Evolutionary conservation across 2,797 vertebrate species (phyloP), one percentile per base, ranked within the genome.

Genomic region (Rhodeus uyekii): DNA sequence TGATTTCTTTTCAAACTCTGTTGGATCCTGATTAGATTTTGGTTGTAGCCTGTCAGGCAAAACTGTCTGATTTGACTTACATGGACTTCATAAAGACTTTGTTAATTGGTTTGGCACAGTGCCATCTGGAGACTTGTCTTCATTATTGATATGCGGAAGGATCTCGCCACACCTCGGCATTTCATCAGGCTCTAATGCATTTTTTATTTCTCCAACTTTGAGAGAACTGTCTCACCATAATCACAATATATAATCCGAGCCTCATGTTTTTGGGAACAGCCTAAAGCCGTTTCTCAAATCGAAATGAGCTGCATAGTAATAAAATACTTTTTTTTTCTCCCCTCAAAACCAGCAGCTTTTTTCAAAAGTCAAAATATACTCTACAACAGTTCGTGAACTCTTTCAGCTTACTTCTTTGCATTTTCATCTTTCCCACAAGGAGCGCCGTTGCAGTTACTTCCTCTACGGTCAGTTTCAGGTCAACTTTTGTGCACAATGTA

Each of bases 11-110:
- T 18, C 5, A n/a, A 39, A 14, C 32, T 29, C 79, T 53, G 69
- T 29, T 81, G 79, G 69, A 63, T 64, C 58, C 58, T 63, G 79
- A 74, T 74, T 58, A 74, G 79, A 36, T 74, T 74, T 81, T 10
- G 2, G 10, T 24, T n/a, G 58, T 29, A 39, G 69, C 6, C n/a
- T 29, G 18, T 74, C 58, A n/a, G 53, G 58, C 38, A 39, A 64
- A 73, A 50, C 58, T 39, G 32, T 74, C 79, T 50, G 60, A 39
- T 81, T 74, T 50, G 42, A 81, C 44, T 42, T 63, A 22, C 22
- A 61, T 34, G 18, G 55, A 48, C 39, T 63, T 73, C n/a, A 19
- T 29, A 64, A 81, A 73, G 32, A 3, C 16, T 36, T 53, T 64
- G 34, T 53, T 74, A 74, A 81, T 65, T 81, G 79, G 44, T 32